Percentiles rank a stretch among this genome's conserved stretches.
These are phyloP conservation scores for Chionoecetes opilio DNA, from an alignment of 1,140 invertebrate species.

Conservation along the genomic window DNA sequence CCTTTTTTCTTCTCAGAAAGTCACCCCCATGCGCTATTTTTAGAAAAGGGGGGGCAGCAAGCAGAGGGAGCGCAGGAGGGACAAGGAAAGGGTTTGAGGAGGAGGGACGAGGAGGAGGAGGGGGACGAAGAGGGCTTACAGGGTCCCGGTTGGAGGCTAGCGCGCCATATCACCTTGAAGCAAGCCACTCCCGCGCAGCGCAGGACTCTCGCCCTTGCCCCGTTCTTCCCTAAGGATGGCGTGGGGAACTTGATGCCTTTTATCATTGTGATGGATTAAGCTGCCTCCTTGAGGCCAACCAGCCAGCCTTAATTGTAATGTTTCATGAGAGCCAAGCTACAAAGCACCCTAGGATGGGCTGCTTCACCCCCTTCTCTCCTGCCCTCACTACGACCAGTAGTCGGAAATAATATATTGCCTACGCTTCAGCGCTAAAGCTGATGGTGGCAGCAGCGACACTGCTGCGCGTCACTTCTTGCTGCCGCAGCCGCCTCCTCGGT, in stretches of 20 bases:
- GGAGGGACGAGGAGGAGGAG: not conserved
- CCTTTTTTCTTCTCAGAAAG: constrained; percentile 19
- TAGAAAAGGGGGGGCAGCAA: not conserved
- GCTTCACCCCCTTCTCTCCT: not conserved
- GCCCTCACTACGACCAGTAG: not conserved
- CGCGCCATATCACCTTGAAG: constrained; percentile 66
- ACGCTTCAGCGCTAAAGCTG: not conserved
- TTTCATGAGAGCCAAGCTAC: constrained; percentile 38
- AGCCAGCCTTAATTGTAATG: constrained; percentile 57
- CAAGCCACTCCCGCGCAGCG: constrained; percentile 8
- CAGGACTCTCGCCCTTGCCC: constrained; percentile 16
- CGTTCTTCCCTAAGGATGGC: not conserved
- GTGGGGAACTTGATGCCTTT: constrained; percentile 17
- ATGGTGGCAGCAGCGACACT: not conserved
- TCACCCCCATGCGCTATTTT: not conserved
- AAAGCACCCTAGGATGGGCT: constrained; percentile 42
- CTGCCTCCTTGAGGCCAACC: no score
- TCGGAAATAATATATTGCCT: not conserved
- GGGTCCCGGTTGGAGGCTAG: constrained; percentile 71
- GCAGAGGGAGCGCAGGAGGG: not conserved
- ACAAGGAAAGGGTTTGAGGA: not conserved
- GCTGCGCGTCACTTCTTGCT: not conserved
- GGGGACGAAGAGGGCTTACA: not conserved
- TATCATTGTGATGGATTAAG: constrained; percentile 47
- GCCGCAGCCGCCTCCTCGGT: not conserved